phyloP scores from a whole-genome alignment of 2,888 invertebrate species.

The Onthophagus sagittarius region DNA sequence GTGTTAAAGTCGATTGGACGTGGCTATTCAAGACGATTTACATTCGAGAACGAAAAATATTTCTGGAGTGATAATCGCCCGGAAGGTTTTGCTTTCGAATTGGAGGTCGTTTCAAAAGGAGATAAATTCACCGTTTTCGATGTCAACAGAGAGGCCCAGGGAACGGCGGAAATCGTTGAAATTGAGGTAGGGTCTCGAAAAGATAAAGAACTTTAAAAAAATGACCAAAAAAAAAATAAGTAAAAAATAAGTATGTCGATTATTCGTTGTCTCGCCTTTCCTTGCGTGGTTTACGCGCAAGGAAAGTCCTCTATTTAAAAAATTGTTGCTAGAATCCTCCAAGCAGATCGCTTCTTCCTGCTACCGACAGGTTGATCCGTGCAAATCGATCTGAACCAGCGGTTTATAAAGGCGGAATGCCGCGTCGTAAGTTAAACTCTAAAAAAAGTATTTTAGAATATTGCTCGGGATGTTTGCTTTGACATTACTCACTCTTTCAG shows the following conservation, averaged over 20 bases:
- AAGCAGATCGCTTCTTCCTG: slow-evolving; percentile 23
- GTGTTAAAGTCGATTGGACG: slow-evolving; percentile 66
- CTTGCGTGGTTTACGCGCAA: slow-evolving; percentile 24
- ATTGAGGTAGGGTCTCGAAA: slow-evolving; percentile 53
- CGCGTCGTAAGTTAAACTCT: slow-evolving; percentile 44
- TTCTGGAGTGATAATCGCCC: slow-evolving; percentile 76
- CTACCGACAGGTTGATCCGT: slow-evolving; percentile 28
- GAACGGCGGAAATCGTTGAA: slow-evolving; percentile 62
- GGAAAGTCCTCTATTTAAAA: slow-evolving; percentile 25
- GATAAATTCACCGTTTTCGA: slow-evolving; percentile 72
- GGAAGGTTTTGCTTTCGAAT: slow-evolving; percentile 70
- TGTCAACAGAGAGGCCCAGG: slow-evolving; percentile 61
- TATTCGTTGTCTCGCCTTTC: slow-evolving; percentile 13
- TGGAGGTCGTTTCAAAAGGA: slow-evolving; percentile 63
- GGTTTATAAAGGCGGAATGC: slow-evolving; percentile 15
- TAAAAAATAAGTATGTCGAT: background rate
- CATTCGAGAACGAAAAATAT: slow-evolving; percentile 69
- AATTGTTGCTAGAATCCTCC: slow-evolving; percentile 32
- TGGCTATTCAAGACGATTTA: slow-evolving; percentile 70
- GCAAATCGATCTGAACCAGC: background rate
- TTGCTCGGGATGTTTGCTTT: slow-evolving; percentile 25
- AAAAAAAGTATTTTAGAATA: slow-evolving; percentile 30
- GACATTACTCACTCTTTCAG: slow-evolving; percentile 48
- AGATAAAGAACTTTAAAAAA: background rate
- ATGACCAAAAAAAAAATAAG: background rate